phyloP scores from a whole-genome alignment of 2,888 invertebrate species.

The Drosophila maculinotata region DNA sequence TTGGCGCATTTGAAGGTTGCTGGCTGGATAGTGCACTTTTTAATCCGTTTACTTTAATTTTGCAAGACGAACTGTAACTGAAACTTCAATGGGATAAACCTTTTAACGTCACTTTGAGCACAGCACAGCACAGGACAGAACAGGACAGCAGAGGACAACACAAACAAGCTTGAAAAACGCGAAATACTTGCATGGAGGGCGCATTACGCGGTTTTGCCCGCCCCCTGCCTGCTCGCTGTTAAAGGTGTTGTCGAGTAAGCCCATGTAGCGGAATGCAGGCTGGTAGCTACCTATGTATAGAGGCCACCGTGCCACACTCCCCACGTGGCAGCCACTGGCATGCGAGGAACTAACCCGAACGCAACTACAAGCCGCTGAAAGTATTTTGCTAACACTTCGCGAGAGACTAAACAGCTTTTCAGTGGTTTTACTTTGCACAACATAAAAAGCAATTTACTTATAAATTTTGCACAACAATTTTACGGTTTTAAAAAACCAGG shows the following conservation, averaged over 20 bases:
- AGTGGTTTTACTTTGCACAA: constrained; percentile 54
- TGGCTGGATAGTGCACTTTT: constrained; percentile 9
- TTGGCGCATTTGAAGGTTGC: neutral
- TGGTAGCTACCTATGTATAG: constrained; percentile 14
- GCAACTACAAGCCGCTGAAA: constrained; percentile 48
- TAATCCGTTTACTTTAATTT: constrained; percentile 42
- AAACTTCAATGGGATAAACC: constrained; percentile 47
- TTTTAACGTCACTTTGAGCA: constrained; percentile 52
- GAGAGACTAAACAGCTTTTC: constrained; percentile 64
- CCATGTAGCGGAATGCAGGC: constrained; percentile 13
- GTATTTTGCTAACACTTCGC: constrained; percentile 65
- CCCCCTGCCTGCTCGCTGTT: neutral
- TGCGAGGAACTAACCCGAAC: constrained; percentile 17
- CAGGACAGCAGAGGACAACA: constrained; percentile 5
- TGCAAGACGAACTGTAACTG: constrained; percentile 21
- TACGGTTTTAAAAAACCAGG: constrained; percentile 29
- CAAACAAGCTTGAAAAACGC: constrained; percentile 39
- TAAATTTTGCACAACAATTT: constrained; percentile 66
- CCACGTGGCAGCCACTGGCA: constrained; percentile 1
- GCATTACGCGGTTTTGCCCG: constrained; percentile 24
- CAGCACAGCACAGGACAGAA: neutral
- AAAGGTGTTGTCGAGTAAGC: constrained; percentile 5
- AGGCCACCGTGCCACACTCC: neutral
- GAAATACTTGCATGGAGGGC: constrained; percentile 44
- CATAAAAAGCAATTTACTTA: constrained; percentile 65